A percentile compares a stretch with the other conserved stretches of the same genome.
These are phyloP conservation scores for Ciconia boyciana DNA, from an alignment of 2,113 vertebrate species.

Conservation along the genomic window DNA sequence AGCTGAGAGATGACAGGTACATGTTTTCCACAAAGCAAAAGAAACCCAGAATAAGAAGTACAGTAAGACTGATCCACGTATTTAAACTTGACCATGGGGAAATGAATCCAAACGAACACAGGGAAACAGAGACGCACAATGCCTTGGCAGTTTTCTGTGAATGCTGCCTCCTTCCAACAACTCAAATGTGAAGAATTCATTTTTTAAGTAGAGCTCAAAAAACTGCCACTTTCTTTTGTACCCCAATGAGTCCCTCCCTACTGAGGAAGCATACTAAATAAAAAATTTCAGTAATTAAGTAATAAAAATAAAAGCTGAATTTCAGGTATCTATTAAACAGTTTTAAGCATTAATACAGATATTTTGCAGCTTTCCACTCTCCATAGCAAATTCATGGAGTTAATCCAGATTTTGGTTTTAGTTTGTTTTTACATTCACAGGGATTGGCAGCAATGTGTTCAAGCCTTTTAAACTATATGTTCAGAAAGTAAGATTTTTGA, in stretches of 20 bases:
- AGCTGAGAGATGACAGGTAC: background rate
- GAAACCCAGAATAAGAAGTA: background rate
- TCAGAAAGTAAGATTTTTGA: background rate
- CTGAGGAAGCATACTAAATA: background rate
- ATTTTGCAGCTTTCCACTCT: background rate
- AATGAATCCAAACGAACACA: background rate
- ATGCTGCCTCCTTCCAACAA: background rate
- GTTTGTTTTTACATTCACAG: background rate
- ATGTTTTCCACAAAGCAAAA: background rate
- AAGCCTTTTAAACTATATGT: background rate
- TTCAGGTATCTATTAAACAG: background rate
- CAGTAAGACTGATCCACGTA: fast-evolving
- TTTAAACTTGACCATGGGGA: background rate
- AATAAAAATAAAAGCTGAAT: background rate
- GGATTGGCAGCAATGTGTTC: background rate
- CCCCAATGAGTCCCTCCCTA: background rate
- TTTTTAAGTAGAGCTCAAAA: background rate
- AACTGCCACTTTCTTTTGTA: background rate
- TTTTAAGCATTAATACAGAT: background rate
- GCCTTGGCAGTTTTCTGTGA: background rate
- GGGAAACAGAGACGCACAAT: background rate
- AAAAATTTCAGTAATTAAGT: background rate
- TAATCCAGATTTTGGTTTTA: background rate
- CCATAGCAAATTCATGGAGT: background rate
- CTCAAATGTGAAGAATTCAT: background rate